Percentiles rank a stretch among this genome's conserved stretches.
Conservation (phyloP, 37 sponge, comb jelly and placozoan genomes). For the Cliona cf. orientalis region DNA sequence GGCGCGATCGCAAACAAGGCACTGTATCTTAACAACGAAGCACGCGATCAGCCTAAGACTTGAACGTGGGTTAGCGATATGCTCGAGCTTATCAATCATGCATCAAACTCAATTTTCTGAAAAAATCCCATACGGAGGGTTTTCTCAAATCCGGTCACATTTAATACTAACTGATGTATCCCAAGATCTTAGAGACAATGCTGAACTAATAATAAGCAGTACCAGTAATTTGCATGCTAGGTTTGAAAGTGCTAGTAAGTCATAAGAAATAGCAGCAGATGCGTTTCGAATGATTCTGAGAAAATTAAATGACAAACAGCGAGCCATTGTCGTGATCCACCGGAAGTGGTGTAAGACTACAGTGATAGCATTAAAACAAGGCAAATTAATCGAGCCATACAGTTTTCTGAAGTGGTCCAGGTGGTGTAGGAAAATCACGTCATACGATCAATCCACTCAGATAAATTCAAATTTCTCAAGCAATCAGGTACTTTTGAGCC, state of each 20-base stretch:
- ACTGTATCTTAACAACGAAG: too few species aligned
- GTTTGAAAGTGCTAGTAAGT: conserved; percentile 28
- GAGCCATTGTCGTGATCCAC: conserved; percentile 20
- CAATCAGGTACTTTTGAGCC: conserved; percentile 30
- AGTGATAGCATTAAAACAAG: conserved; percentile 19
- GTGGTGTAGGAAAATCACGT: conserved; percentile 62
- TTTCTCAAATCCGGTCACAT: too few species aligned
- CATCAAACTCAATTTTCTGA: too few species aligned
- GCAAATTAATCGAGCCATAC: conserved; percentile 29
- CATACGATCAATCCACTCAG: conserved; percentile 34
- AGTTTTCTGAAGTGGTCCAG: conserved; percentile 44
- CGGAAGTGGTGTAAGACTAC: conserved; percentile 37
- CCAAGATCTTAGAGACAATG: not conserved
- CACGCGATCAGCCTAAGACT: too few species aligned
- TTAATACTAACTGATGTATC: not conserved
- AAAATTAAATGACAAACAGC: conserved; percentile 16
- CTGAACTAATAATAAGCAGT: not conserved
- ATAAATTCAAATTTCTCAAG: conserved; percentile 23
- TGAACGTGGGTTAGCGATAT: too few species aligned
- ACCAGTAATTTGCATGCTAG: not conserved
- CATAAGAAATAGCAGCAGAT: not conserved
- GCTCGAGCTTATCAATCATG: too few species aligned
- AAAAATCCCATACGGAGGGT: too few species aligned
- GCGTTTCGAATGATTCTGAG: not conserved
- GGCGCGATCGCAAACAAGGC: too few species aligned